Base-by-base conservation (phyloP, 2,113 vertebrate species). In the Strix uralensis region DNA sequence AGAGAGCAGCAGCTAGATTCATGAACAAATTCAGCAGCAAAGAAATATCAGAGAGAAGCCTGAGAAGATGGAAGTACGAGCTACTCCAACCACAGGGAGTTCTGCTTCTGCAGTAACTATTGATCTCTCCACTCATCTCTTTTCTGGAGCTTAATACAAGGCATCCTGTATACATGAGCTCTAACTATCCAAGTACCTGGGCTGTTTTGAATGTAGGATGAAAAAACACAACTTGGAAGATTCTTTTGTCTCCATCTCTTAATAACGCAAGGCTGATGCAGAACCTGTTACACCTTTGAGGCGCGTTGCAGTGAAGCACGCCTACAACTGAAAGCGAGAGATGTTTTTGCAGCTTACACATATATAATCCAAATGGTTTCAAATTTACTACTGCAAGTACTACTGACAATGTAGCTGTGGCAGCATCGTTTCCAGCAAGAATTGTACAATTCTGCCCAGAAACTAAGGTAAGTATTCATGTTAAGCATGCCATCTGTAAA, bases 301-400 rank as follows among this genome's bases (percentile, higher is more conserved):
- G 32, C 7, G 6, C 29, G 25, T 1, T 36, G 30, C 27, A 32
- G 22, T 7, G 44, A 13, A 36, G 15, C 13, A 15, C 0, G 5
- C 15, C 42, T 42, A 51, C 30, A 59, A 25, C 26, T 25, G 17
- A 63, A 79, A 82, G 17, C 3, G 1, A 51, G 44, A 62, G 22
- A 29, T 30, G 9, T 1, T 71, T 81, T 49, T 73, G 62, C 62
- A 59, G 34, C 9, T 77, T 38, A 52, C 14, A 62, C 7, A 59
- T 15, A 63, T 1, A 44, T 27, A 88, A 82, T 3, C 40, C 77
- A 93, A 86, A 90, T 7, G 27, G 44, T 29, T 92, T 78, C 61
- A 59, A 3, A 55, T 14, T 83, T 9, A 55, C 46, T 67, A 5
- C 5, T 29, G 8, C 38, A 77, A 74, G n/a, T 54, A 66, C 10